phyloP scores from a whole-genome alignment of 2,888 invertebrate genomes.

The Amphipoea oculea region DNA sequence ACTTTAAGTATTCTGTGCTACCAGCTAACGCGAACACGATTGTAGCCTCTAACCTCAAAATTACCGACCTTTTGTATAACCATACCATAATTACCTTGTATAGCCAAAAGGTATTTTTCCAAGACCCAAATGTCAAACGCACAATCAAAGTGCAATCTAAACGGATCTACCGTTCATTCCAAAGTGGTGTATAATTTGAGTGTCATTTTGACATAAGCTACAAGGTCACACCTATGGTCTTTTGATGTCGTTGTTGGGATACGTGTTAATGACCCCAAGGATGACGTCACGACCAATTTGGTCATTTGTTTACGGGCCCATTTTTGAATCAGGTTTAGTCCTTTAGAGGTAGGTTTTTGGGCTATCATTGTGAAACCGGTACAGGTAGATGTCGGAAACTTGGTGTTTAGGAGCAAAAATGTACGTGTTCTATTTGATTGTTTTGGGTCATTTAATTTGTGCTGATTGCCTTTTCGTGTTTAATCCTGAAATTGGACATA shows the following conservation, averaged over 20 bases:
- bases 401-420: not conserved
- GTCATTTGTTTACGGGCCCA: slow-evolving; percentile 26
- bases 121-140: slow-evolving; percentile 30
- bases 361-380: slow-evolving; percentile 12
- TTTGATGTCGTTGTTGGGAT: slow-evolving; percentile 18
- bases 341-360: not conserved
- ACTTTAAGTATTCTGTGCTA: too few relatives aligned
- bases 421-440: not conserved
- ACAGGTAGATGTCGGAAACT: not conserved
- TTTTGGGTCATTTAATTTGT: not conserved
- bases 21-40: not conserved
- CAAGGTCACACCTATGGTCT: slow-evolving; percentile 24
- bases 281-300: slow-evolving; percentile 32
- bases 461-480: not conserved
- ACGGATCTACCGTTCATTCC: slow-evolving; percentile 4
- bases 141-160: slow-evolving; percentile 31
- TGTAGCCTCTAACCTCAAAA: slow-evolving; percentile 10
- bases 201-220: slow-evolving; percentile 39
- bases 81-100: not conserved
- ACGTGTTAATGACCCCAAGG: slow-evolving; percentile 31
- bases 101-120: slow-evolving; percentile 12
- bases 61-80: not conserved
- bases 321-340: not conserved
- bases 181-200: slow-evolving; percentile 23
- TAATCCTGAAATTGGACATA: not conserved